Base-by-base conservation (phyloP, 2,888 invertebrate genomes). In the Drosophila bunnanda region DNA sequence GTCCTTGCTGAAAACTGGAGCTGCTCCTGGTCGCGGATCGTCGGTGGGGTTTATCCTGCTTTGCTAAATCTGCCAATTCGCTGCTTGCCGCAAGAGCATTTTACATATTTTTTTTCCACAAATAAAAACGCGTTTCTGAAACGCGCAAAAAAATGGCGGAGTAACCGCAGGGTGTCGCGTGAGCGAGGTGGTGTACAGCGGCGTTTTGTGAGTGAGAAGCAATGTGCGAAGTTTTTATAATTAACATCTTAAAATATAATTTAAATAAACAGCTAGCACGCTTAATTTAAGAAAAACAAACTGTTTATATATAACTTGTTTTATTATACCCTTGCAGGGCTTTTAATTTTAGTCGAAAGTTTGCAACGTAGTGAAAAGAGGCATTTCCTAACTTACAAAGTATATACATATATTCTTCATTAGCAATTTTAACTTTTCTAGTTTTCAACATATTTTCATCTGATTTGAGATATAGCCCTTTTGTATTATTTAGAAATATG, bases 131-230 rank as follows among this genome's bases (percentile, higher is more conserved):
- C 84, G 78, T 72, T 79, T 81, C 81, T 83, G 81, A 68, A 75
- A 76, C 69, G 83, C 72, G 73, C 57, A 72, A 72, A 79, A 86
- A 83, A 83, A 83, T 83, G 83, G 83, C 83, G 83, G 83, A 85
- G 82, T 72, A 25, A 38, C 52, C 28, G 34, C 66, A 67, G n/a
- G 56, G 48, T 48, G 67, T 30, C 28, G 22, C 4, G 13, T 2
- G 34, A 7, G 20, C 4, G 28, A 39, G 66, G 67, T 67, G 55
- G 39, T 20, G 13, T 32, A 10, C 12, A 22, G 25, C 30, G 39
- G 66, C 39, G 22, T 62, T 44, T 65, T 44, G 20, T 62, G 4
- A 25, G 32, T 6, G 12, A 0, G 13, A 13, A 43, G 22, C 56
- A 52, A 62, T 64, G 52, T 52, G 6, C 2, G 13, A 9, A 22